Base-by-base conservation (phyloP, 2,113 vertebrate species). In the Alethe diademata region DNA sequence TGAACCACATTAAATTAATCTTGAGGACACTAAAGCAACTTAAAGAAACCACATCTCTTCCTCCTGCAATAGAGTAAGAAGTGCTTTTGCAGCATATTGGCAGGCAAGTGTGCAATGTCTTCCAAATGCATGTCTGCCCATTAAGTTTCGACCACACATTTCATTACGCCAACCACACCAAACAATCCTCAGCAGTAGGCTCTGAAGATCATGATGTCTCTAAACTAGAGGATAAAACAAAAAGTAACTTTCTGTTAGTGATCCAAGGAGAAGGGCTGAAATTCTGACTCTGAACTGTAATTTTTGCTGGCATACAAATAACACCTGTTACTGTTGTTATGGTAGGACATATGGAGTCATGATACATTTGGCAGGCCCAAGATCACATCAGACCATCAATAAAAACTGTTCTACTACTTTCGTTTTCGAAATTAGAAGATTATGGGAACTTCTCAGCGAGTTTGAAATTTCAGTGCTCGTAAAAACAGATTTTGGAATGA, bases 41-140 rank as follows among this genome's bases (percentile, higher is more conserved):
- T 71, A 84, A 76, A 75, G 64, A 95, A 93, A 92, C 73, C 80
- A 78, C 88, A 84, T 86, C 25, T 54, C 35, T 90, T 92, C 83
- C 73, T 74, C 45, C 36, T 72, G 31, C 85, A 81, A 86, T 35
- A 60, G 12, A 54, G 8, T 35, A 60, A 92, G 33, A 78, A 0
- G 3, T 86, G 79, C 31, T 58, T 88, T 67, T 93, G 26, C 33
- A 93, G 31, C 15, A 71, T 73, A 42, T 74, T 79, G 84, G 80
- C 1, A 8, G 72, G 54, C 6, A 22, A n/a, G 48, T 3, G 9
- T 42, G 33, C 29, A 69, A 23, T 19, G 10, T 22, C 61, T 81
- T 91, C 88, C 67, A 89, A 93, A 92, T 64, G 67, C 2, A 0
- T 18, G 20, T 38, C 75, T 78, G 50, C 51, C 81, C 66, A 69